Percentiles rank a stretch among this genome's conserved stretches.
These are phyloP conservation scores for Papilio protenor DNA, from an alignment of 2,888 invertebrate species.

Conservation along the genomic window DNA sequence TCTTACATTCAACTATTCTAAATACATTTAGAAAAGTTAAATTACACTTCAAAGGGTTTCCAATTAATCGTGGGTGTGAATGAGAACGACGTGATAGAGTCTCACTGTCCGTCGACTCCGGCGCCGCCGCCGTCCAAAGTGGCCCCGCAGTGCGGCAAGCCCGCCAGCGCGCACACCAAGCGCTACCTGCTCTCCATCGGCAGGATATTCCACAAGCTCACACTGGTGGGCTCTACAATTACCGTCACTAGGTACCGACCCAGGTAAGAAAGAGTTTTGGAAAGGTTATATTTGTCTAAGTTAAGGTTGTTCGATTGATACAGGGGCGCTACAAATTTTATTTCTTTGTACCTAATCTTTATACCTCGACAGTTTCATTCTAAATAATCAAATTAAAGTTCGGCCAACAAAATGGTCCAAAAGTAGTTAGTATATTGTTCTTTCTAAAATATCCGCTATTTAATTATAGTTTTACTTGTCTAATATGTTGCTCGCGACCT, in stretches of 20 bases:
- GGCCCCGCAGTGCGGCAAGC: slow-evolving; percentile 76
- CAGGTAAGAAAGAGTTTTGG: slow-evolving; percentile 81
- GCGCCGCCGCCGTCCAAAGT: slow-evolving; percentile 77
- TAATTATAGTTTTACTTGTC: no score
- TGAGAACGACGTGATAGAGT: slow-evolving; percentile 74
- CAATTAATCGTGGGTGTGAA: slow-evolving; percentile 88
- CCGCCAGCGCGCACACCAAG: slow-evolving; percentile 80
- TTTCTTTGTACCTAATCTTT: no score
- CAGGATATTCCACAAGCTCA: slow-evolving; percentile 96
- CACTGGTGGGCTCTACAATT: slow-evolving; percentile 94
- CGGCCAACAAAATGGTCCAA: no score
- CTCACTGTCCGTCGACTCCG: slow-evolving; percentile 71
- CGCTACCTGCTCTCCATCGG: slow-evolving; percentile 96
- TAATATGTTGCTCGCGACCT: no score
- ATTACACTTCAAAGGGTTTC: slow-evolving; percentile 86
- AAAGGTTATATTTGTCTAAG: neutral
- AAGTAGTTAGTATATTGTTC: no score
- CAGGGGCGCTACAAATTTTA: no score
- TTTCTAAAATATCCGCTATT: no score
- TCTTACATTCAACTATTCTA: slow-evolving; percentile 69
- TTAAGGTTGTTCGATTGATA: neutral
- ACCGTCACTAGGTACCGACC: slow-evolving; percentile 97
- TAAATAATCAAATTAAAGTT: no score
- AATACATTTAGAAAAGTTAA: slow-evolving; percentile 46
- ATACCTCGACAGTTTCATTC: no score